Evolutionary conservation across 1,140 invertebrate species (phyloP), one percentile per base, ranked within the genome.

Genomic region (Brachionus sp.): DNA sequence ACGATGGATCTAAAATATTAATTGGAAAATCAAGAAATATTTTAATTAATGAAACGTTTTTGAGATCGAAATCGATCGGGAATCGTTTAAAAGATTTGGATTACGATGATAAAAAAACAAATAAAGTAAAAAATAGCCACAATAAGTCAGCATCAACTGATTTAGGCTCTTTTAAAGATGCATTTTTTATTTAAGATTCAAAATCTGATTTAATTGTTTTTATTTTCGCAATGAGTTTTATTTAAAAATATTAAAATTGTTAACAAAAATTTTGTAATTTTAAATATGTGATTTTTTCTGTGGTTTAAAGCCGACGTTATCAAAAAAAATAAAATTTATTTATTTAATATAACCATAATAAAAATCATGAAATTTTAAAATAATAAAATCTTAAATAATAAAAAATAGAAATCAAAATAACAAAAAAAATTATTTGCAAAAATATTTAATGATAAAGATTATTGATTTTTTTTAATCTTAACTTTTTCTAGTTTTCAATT

Each of bases 81-180:
- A 75, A 75, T 75, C 19, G 42, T 25, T 16, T 70, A 7, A 35
- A 1, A 39, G 35, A 70, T 19, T 42, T 70, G 1, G 16, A 39
- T 70, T 10, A 4, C 2, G n/a, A 70, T 70, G 35, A 4, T 19
- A 39, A 39, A 42, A 39, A 70, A 16, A 16, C 7, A 70, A 37
- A 70, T 10, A 46, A 39, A 23, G 68, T 75, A 9, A 75, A 46
- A 44, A 75, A 46, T 25, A 46, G 9, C 10, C 70, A 75, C 25
- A 29, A 35, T 46, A 44, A 46, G 44, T 75, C 37, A 9, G 39
- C 70, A 46, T 75, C 70, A 23, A 75, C 70, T 35, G 70, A 75
- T 75, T 75, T 75, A 12, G 70, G 70, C 5, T 23, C 23, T 46
- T 75, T 75, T 13, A 75, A 75, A 25, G 44, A 75, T 46, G 37